These are phyloP conservation scores for Lates calcarifer DNA, from an alignment of 2,113 vertebrate genomes.

Conservation along the genomic window DNA sequence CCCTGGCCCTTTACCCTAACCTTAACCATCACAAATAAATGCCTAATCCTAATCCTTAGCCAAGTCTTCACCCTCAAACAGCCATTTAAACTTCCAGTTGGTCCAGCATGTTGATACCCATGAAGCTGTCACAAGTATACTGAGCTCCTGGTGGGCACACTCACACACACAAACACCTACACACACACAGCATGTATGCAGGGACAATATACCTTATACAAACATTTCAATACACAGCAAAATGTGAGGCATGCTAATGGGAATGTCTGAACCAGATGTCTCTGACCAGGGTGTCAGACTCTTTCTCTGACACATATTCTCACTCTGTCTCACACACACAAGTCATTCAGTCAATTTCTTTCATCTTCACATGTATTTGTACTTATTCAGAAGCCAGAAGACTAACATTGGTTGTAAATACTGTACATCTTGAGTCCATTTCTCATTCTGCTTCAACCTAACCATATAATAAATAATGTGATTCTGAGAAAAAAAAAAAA, in stretches of 20 bases:
- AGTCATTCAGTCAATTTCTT: conserved; percentile 7
- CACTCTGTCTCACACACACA: conserved; percentile 2
- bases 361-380: conserved; percentile 11
- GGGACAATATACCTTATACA: conserved; percentile 17
- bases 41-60: too few species aligned
- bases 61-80: too few species aligned
- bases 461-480: too few species aligned
- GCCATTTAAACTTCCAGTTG: too few species aligned
- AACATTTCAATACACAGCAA: conserved; percentile 19
- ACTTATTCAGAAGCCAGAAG: not conserved
- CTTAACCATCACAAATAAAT: too few species aligned
- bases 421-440: not conserved
- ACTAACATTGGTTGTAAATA: not conserved
- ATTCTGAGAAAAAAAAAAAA: not conserved
- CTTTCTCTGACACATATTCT: not conserved
- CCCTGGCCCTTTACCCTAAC: too few species aligned
- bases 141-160: too few species aligned
- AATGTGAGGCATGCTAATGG: conserved; percentile 27
- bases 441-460: not conserved
- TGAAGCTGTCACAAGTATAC: too few species aligned
- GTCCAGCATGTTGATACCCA: too few species aligned
- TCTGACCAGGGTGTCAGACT: conserved; percentile 1
- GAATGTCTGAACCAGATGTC: conserved; percentile 36
- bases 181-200: conserved; percentile 14
- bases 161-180: conserved; percentile 16